These are phyloP conservation scores for Enteromius fasciolatus DNA, from an alignment of 2,797 vertebrate genomes.

Conservation along the genomic window DNA sequence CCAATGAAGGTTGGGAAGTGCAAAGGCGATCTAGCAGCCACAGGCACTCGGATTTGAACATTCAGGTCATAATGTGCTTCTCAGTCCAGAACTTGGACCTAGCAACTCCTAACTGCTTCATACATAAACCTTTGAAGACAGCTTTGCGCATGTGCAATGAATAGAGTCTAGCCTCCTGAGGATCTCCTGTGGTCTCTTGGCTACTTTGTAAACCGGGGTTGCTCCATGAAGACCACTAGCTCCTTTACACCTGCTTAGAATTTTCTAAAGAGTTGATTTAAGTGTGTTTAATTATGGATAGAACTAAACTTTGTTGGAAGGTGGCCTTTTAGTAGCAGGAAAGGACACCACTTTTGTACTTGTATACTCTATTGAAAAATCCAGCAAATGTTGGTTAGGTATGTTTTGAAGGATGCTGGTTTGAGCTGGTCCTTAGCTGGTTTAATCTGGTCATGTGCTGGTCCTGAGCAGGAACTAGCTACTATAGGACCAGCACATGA, in stretches of 20 bases:
- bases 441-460: too few relatives aligned
- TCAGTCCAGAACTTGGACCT: not conserved
- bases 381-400: too few relatives aligned
- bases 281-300: not conserved
- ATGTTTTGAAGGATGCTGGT: too few relatives aligned
- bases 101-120: not conserved
- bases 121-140: not conserved
- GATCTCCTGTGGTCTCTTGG: not conserved
- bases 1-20: not conserved
- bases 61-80: not conserved
- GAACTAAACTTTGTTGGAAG: not conserved
- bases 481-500: too few relatives aligned
- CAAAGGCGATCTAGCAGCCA: not conserved
- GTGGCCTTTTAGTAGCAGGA: not conserved
- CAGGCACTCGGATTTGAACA: not conserved
- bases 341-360: too few relatives aligned
- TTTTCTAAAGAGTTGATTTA: not conserved
- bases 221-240: too few relatives aligned
- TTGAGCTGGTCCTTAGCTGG: too few relatives aligned
- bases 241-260: not conserved
- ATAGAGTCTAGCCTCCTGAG: not conserved
- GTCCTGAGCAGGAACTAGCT: too few relatives aligned
- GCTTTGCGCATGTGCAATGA: not conserved
- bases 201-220: not conserved
- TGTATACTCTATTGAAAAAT: not conserved